Evolutionary conservation across 2,888 invertebrate species (phyloP).

Genomic region (Campoplex capitator): DNA sequence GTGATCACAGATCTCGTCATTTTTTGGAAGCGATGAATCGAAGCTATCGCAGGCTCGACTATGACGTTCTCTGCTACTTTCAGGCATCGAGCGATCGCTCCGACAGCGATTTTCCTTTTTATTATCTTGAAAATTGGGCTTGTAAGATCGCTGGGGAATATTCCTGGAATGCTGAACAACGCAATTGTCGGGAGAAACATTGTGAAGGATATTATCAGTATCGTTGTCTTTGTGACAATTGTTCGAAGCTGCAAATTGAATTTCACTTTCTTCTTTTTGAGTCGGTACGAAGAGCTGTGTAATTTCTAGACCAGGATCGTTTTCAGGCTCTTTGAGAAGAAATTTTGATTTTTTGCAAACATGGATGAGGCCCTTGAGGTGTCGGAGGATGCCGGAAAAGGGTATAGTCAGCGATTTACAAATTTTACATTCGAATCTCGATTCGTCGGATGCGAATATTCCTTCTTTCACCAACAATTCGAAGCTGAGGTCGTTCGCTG

Average conservation of each 20-base stretch:
- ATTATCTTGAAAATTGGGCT: background rate
- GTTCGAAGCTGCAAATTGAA: background rate
- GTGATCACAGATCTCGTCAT: background rate
- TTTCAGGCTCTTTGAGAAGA: background rate
- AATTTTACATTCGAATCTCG: background rate
- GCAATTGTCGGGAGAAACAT: background rate
- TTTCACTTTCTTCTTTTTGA: background rate
- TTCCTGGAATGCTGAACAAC: background rate
- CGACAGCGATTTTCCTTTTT: background rate
- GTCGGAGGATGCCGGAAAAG: background rate
- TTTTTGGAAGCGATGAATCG: background rate
- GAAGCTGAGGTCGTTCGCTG: background rate
- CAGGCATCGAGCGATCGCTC: background rate
- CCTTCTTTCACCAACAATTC: slow-evolving; percentile 22
- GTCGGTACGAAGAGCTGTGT: background rate
- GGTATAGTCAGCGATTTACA: background rate
- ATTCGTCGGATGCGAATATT: background rate
- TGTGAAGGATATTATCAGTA: background rate
- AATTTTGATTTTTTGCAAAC: slow-evolving; percentile 1
- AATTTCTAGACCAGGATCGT: background rate
- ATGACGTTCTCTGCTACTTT: background rate
- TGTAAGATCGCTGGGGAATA: background rate
- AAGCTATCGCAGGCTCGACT: background rate
- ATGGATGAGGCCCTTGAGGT: slow-evolving; percentile 9
- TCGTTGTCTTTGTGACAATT: background rate